Evolutionary conservation across 2,888 invertebrate species (phyloP), one percentile per base, ranked within the genome.

Genomic region (Mythimna lalbum): DNA sequence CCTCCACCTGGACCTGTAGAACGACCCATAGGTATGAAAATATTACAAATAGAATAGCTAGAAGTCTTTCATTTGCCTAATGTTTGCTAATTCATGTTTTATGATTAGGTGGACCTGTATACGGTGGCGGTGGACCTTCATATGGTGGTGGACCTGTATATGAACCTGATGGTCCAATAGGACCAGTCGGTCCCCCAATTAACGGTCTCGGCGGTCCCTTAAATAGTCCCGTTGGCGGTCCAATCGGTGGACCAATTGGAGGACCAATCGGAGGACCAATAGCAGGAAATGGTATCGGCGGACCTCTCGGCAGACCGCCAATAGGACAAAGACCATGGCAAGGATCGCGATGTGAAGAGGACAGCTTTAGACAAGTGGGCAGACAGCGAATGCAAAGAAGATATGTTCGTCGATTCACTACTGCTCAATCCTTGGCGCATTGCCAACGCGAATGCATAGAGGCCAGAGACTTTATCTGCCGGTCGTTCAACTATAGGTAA

Each of bases 361-460:
- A 98, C 86, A 97, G 97, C 88, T 98, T 98, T 90, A 97, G 98
- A 90, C 98, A 98, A 96, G 97, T 98, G 36, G 98, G 98, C 36
- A 96, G 98, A 74, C 98, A 98, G 84, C 96, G 98, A 72, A 97
- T 98, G 93, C 97, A 98, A 66, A 97, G 98, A 74, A 97, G 98
- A 86, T 98, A 97, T 89, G 97, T 98, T 5, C 96, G 98, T 50
- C 96, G 98, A 67, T 97, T 97, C 78, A 96, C 97, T 31, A 97
- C 97, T 10, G 97, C 97, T 3, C 97, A 97, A 43, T 97, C 98
- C 0, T 92, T 98, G 87, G 97, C 97, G 1, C 97, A 98, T 77
- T 99, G 99, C 91, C 98, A 99, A 93, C 96, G 98, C 74, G 98
- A 98, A 89, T 98, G 99, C 91, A 97, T 97, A 55, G 98, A 98